Conservation (phyloP, 2,888 invertebrate species). For the Pimpla rufipes region DNA sequence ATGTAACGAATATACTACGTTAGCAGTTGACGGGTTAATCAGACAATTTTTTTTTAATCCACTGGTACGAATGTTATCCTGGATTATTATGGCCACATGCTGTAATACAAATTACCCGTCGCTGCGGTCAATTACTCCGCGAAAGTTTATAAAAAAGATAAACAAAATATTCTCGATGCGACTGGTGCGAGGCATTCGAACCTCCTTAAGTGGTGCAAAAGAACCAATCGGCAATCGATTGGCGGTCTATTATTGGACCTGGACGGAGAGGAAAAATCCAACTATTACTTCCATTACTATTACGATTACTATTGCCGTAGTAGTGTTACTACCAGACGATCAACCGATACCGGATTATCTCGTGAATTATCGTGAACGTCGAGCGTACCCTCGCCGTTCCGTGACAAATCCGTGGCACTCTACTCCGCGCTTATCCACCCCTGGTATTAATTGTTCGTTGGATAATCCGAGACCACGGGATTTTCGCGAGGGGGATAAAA, state of each 20-base stretch:
- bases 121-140: not conserved
- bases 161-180: not conserved
- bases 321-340: conserved; percentile 18
- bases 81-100: not conserved
- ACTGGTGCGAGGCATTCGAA: not conserved
- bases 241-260: conserved; percentile 2
- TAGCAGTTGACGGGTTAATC: not conserved
- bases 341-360: conserved; percentile 64
- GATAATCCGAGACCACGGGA: conserved; percentile 55
- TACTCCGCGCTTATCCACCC: conserved; percentile 19
- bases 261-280: not conserved
- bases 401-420: conserved; percentile 53
- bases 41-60: not conserved
- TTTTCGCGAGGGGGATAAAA: conserved; percentile 39
- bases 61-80: not conserved
- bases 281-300: not conserved
- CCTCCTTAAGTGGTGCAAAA: not conserved
- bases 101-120: not conserved
- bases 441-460: conserved; percentile 62
- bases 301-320: not conserved
- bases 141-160: not conserved
- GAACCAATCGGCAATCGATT: not conserved
- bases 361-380: conserved; percentile 60
- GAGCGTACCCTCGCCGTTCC: not conserved
- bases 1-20: no score